Evolutionary conservation across 1,140 invertebrate genomes (phyloP).

Genomic region (Caenorhabditis briggsae): DNA sequence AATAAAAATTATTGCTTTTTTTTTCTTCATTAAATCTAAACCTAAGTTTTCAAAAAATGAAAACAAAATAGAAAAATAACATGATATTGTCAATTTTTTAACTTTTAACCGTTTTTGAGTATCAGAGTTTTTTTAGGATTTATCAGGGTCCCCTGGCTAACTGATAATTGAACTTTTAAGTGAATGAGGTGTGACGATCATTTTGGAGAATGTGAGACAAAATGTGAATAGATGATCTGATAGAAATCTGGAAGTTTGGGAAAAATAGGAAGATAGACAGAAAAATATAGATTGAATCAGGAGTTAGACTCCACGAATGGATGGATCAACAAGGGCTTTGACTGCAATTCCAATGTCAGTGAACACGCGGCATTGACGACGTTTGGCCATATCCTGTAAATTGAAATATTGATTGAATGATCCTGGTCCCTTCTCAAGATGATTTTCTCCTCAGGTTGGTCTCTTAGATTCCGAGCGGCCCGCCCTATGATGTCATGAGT

Average conservation of each 20-base stretch:
- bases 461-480: background rate
- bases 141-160: background rate
- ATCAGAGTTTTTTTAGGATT: background rate
- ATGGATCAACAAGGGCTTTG: constrained; percentile 31
- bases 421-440: background rate
- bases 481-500: constrained; percentile 44
- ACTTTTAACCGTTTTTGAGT: constrained; percentile 29
- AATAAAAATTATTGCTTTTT: background rate
- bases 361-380: constrained; percentile 76
- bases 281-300: too few relatives aligned
- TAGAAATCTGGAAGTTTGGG: background rate
- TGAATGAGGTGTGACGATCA: constrained; percentile 42
- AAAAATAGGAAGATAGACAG: too few relatives aligned
- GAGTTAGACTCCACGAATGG: constrained; percentile 15
- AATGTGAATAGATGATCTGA: constrained; percentile 23
- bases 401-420: background rate
- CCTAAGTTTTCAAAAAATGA: background rate
- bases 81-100: background rate
- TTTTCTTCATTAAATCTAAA: background rate
- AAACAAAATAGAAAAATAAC: background rate
- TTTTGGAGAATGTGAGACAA: background rate
- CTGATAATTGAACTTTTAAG: constrained; percentile 53
- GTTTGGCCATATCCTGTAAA: constrained; percentile 74
- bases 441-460: constrained; percentile 23
- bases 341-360: constrained; percentile 64